phyloP scores from a whole-genome alignment of 2,113 vertebrate genomes.

The Tachycineta bicolor region DNA sequence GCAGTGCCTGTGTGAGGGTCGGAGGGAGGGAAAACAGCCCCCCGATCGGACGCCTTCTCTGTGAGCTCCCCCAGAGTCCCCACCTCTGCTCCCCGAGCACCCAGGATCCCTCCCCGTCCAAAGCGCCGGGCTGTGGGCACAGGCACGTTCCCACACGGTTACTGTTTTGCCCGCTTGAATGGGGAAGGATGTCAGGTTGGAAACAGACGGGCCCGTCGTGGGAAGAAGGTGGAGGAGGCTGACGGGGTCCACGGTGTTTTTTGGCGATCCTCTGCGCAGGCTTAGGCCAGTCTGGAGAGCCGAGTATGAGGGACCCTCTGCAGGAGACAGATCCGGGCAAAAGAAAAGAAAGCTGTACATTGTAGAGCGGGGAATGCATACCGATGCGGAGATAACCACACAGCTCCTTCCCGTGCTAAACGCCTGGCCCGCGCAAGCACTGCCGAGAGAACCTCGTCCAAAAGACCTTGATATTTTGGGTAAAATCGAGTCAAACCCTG shows the following conservation, averaged over 20 bases:
- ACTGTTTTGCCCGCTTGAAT: not conserved
- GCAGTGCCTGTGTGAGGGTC: not conserved
- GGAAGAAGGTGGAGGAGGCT: not conserved
- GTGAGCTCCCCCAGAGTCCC: not conserved
- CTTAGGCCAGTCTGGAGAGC: not conserved
- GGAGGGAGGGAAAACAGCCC: not conserved
- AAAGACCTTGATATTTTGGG: not conserved
- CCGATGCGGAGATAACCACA: not conserved
- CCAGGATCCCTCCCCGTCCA: not conserved
- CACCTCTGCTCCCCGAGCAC: not conserved
- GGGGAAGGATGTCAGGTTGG: not conserved
- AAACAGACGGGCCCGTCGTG: not conserved
- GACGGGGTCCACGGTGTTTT: not conserved
- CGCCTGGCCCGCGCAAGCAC: not conserved
- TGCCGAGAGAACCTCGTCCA: not conserved
- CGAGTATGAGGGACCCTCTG: not conserved
- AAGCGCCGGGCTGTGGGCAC: not conserved
- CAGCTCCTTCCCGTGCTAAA: not conserved
- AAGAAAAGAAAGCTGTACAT: not conserved
- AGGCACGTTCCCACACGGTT: not conserved
- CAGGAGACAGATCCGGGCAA: not conserved
- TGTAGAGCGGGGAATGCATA: not conserved
- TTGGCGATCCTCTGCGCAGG: not conserved
- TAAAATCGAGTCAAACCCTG: not conserved
- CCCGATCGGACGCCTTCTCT: too few species aligned